Evolutionary conservation across 1,140 invertebrate species (phyloP).

Genomic region (Zeugodacus cucurbitae): DNA sequence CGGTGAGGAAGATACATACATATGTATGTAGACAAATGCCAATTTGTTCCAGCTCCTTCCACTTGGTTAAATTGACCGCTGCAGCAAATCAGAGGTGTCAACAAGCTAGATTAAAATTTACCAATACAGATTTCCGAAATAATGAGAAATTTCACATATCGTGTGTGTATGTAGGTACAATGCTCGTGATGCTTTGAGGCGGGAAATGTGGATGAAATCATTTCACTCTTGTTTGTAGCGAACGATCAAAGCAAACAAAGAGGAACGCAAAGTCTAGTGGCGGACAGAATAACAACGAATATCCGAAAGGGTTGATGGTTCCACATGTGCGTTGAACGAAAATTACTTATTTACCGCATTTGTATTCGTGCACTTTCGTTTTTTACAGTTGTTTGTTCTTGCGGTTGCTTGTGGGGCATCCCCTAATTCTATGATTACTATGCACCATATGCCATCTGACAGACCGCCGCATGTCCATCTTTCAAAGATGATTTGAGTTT

Average conservation of each 20-base stretch:
- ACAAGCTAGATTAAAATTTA: conserved; percentile 2
- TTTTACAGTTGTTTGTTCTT: background rate
- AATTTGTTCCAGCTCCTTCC: background rate
- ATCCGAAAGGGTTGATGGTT: background rate
- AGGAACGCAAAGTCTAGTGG: background rate
- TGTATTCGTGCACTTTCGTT: background rate
- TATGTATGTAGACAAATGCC: background rate
- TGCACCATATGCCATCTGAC: background rate
- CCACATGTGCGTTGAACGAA: background rate
- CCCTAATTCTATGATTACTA: background rate
- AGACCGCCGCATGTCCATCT: background rate
- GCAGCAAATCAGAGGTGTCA: conserved; percentile 3
- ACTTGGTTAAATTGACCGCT: background rate
- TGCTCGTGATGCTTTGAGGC: background rate
- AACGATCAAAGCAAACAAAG: background rate
- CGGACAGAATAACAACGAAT: background rate
- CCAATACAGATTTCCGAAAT: background rate
- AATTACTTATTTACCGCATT: background rate
- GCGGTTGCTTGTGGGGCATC: background rate
- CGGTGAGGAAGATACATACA: background rate
- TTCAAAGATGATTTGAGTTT: background rate
- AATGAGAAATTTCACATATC: background rate
- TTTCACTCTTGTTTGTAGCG: background rate
- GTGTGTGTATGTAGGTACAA: background rate
- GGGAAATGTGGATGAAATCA: background rate